Evolutionary conservation across 2,888 invertebrate genomes (phyloP), one percentile per base, ranked within the genome.

Genomic region (Nomada hirtipes): DNA sequence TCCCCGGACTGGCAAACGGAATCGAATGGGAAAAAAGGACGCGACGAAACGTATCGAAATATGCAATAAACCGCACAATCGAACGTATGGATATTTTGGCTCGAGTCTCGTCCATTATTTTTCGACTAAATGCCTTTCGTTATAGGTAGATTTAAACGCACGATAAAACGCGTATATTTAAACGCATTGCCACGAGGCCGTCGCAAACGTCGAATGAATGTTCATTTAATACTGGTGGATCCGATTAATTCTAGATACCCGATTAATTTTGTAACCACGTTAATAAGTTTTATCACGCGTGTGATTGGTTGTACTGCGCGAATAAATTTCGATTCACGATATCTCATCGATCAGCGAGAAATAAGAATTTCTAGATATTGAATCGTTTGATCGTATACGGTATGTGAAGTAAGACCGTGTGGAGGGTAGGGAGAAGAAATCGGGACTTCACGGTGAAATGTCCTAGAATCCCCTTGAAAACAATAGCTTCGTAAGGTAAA

Each of bases 251-350:
- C 60, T 74, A 73, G 76, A 79, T 71, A 73, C 68, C 63, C 76
- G 86, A 86, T 86, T 84, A 78, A 83, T 86, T 88, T 81, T 86
- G 76, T 65, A 68, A 84, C 79, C 73, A 71, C 65, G 44, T 47
- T 20, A 61, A 47, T 42, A 59, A 11, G 42, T 44, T 50, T 52
- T 53, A 55, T 57, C 26, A n/a, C n/a, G 13, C 11, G 26, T 7
- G 11, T 26, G 36, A 44, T 77, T 50, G 63, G 77, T 77, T 63
- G 57, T 18, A 44, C 50, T 7, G 9, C 3, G 2, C 36, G 15
- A 18, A 44, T 23, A 15, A 57, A 57, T 36, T 18, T 3, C 29
- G 26, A 2, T 9, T n/a, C 29, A 18, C 23, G 15, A 44, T 20
- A 47, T 67, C 18, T 29, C 10, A 7, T 15, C 13, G 47, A 23